Conservation (phyloP, 2,113 vertebrate genomes). For the Mobula birostris region DNA sequence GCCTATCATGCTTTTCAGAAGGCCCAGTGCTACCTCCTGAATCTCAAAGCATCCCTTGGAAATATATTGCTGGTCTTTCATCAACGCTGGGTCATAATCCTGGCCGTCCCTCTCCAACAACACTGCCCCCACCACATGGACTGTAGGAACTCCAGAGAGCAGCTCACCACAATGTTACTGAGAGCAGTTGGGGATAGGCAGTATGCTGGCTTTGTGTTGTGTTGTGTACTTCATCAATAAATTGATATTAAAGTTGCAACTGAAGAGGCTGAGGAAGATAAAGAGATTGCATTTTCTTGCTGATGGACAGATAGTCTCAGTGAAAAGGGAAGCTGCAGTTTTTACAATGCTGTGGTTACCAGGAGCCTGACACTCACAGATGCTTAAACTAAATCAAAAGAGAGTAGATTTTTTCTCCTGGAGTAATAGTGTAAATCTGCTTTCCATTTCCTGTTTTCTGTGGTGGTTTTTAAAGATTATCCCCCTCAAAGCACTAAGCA, state of each 20-base stretch:
- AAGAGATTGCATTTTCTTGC: not conserved
- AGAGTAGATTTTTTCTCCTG: not conserved
- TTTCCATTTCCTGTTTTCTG: not conserved
- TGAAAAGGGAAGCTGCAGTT: not conserved
- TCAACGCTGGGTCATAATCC: too few species aligned
- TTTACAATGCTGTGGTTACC: not conserved
- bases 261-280: not conserved
- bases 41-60: too few species aligned
- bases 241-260: not conserved
- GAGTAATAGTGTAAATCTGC: not conserved
- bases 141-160: too few species aligned
- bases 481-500: not conserved
- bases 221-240: not conserved
- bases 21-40: too few species aligned
- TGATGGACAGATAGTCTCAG: not conserved
- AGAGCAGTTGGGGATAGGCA: too few species aligned
- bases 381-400: not conserved
- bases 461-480: not conserved
- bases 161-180: too few species aligned
- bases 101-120: too few species aligned
- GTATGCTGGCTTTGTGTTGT: too few species aligned
- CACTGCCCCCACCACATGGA: too few species aligned
- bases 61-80: too few species aligned
- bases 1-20: too few species aligned
- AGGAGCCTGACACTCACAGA: not conserved